Conservation (phyloP, 2,888 invertebrate genomes). For the Platynereis dumerilii region DNA sequence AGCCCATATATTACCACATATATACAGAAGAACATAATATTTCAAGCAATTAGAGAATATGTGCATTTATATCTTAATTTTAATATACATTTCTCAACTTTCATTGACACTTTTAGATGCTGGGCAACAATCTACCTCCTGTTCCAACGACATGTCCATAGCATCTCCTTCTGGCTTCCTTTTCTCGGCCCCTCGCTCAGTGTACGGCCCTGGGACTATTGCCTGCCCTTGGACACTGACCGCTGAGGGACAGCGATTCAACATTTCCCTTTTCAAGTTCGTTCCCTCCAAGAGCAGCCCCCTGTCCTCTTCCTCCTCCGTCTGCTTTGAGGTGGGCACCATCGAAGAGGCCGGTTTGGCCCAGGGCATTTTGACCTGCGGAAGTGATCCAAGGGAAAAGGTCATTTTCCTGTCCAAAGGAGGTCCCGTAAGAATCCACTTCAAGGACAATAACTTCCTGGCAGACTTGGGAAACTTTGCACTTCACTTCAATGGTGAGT, state of each 20-base stretch:
- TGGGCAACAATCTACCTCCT: too few relatives aligned
- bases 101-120: too few relatives aligned
- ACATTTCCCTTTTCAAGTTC: conserved; percentile 16
- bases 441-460: conserved; percentile 17
- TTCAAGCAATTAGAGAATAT: too few relatives aligned
- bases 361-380: conserved; percentile 17
- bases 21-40: too few relatives aligned
- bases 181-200: not conserved
- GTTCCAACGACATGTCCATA: not conserved
- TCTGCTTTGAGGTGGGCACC: conserved; percentile 17
- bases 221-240: conserved; percentile 15
- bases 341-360: conserved; percentile 4
- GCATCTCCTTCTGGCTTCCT: conserved; percentile 3
- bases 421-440: conserved; percentile 17
- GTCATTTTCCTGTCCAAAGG: conserved; percentile 21
- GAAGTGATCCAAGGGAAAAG: conserved; percentile 9
- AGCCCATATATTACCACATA: too few relatives aligned
- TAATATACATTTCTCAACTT: too few relatives aligned
- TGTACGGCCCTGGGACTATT: conserved; percentile 6
- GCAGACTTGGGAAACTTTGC: conserved; percentile 18
- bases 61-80: too few relatives aligned
- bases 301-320: conserved; percentile 13
- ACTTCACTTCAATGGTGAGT: conserved; percentile 25
- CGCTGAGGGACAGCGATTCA: conserved; percentile 10
- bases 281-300: not conserved